phyloP scores from a whole-genome alignment of 2,888 invertebrate species.

The Acrobasis consociella region DNA sequence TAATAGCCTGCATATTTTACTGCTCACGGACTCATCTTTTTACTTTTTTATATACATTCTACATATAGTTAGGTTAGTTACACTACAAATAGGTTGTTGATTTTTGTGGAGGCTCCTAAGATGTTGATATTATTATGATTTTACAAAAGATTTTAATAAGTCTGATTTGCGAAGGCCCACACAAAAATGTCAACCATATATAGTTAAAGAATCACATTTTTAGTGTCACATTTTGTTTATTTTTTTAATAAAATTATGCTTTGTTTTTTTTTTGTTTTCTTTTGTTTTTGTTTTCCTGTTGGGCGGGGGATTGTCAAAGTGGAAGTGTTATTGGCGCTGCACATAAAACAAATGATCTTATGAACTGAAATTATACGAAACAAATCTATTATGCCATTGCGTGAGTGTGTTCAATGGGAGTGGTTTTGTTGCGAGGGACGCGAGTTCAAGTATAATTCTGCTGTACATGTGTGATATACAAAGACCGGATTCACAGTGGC shows the following conservation, averaged over 20 bases:
- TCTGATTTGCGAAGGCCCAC: not conserved
- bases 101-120: constrained; percentile 42
- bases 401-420: constrained; percentile 54
- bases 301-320: constrained; percentile 77
- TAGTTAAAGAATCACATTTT: constrained; percentile 49
- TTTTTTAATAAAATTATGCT: constrained; percentile 66
- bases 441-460: constrained; percentile 68
- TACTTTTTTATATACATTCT: constrained; percentile 43
- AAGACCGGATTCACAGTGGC: constrained; percentile 9
- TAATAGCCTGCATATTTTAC: constrained; percentile 60
- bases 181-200: constrained; percentile 31
- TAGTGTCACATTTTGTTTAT: constrained; percentile 48
- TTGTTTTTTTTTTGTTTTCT: constrained; percentile 54
- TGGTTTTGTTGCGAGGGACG: constrained; percentile 59
- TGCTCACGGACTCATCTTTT: constrained; percentile 44
- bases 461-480: constrained; percentile 72
- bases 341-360: constrained; percentile 53
- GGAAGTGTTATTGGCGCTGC: constrained; percentile 77
- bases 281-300: constrained; percentile 54
- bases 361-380: constrained; percentile 63
- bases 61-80: constrained; percentile 39
- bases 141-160: not conserved
- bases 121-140: not conserved
- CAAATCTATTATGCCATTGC: constrained; percentile 56
- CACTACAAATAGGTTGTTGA: constrained; percentile 42